Evolutionary conservation across 1,140 invertebrate species (phyloP), one percentile per base, ranked within the genome.

Genomic region (Colletes latitarsis): DNA sequence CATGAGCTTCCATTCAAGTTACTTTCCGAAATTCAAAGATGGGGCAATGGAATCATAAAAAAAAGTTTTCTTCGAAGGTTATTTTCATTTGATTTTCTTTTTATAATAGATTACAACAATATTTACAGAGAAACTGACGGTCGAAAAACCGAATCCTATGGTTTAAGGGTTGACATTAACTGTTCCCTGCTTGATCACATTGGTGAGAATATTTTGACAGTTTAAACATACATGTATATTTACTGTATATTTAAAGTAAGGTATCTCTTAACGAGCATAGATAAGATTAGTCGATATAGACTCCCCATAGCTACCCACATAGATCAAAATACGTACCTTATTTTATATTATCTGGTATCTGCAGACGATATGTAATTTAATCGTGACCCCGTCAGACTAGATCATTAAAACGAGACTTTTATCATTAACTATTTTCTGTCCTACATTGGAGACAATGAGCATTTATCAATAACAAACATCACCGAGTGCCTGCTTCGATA

Each of bases 221-320:
- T 91, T 86, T 80, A 90, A 92, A 89, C 91, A 90, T 88, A 88
- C 85, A 86, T 89, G 88, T 89, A 89, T 92, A 91, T 90, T 88
- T 86, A 90, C 89, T 93, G 90, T 93, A 92, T 92, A 92, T 92
- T 92, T 86, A 91, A 85, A 83, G 43, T 90, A 89, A 86, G 86
- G 43, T 89, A 88, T 86, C 81, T 82, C 81, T 63, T 87, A 77
- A 86, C 64, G 62, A 81, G 39, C 41, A 81, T 81, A 86, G 72
- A 80, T 86, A 86, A 77, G 74, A 81, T 83, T 85, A 88, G 69
- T 71, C 77, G 74, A 78, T 84, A 88, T 74, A 82, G 72, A 83
- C 74, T 84, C 66, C 86, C 73, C 63, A 71, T 85, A 85, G 76
- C 52, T 86, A 70, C 80, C 63, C 53, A 72, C 66, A 67, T 75